phyloP scores from a whole-genome alignment of 2,888 invertebrate genomes.

The Orgyia antiqua region DNA sequence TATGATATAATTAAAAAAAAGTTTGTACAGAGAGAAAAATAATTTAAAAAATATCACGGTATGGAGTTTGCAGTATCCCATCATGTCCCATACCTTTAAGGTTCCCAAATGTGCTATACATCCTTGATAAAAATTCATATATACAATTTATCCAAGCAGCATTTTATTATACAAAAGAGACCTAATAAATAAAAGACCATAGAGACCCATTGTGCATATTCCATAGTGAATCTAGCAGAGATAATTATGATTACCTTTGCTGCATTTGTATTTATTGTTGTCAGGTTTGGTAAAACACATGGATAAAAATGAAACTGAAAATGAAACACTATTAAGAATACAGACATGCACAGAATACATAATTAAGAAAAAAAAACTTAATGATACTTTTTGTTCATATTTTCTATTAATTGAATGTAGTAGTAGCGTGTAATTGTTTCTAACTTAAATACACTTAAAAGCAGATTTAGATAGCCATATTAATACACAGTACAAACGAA shows the following conservation, averaged over 20 bases:
- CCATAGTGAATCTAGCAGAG: neutral
- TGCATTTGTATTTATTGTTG: neutral
- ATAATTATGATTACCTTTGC: neutral
- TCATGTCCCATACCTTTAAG: no score
- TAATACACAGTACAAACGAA: no score
- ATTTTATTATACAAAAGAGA: no score
- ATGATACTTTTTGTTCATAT: no score
- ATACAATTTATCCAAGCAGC: neutral
- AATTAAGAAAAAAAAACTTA: neutral
- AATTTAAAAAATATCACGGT: no score
- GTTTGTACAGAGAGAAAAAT: no score
- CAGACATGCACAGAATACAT: neutral
- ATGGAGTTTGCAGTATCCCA: no score
- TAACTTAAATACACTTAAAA: no score
- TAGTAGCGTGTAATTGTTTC: neutral
- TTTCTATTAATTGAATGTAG: neutral
- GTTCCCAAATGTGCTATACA: no score
- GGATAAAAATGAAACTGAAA: slow-evolving; percentile 1
- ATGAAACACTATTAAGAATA: slow-evolving; percentile 1
- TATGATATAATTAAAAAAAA: no score
- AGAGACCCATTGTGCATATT: neutral
- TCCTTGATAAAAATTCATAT: no score
- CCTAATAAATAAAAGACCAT: neutral
- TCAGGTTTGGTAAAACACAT: slow-evolving; percentile 2
- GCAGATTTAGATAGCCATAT: no score